Conservation (phyloP, 1,140 invertebrate genomes). For the Pomacea maculata region DNA sequence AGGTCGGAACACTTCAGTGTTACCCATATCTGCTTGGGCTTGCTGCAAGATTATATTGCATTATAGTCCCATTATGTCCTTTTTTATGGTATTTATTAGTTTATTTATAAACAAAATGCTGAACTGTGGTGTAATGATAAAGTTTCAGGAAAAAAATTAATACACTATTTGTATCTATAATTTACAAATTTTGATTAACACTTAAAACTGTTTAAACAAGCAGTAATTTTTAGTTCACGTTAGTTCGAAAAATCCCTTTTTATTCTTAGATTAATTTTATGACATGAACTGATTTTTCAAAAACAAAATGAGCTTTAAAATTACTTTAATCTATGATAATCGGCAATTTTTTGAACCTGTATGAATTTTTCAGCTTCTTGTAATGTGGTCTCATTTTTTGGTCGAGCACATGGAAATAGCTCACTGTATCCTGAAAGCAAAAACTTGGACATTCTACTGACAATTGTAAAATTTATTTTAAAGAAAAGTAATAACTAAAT, state of each 20-base stretch:
- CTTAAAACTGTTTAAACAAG: background rate
- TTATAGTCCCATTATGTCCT: no score
- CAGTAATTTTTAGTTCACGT: background rate
- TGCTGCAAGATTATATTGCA: conserved; percentile 26
- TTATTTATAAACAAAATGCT: no score
- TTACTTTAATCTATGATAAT: background rate
- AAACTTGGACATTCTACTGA: background rate
- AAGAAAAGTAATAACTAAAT: no score
- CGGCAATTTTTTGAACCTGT: conserved; percentile 19
- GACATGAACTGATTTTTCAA: background rate
- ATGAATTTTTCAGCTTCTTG: conserved; percentile 40
- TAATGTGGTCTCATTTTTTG: conserved; percentile 36
- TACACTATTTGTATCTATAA: background rate
- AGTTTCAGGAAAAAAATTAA: background rate
- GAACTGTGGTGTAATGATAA: no score
- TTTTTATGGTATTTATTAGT: no score
- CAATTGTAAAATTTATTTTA: background rate
- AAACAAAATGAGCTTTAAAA: conserved; percentile 7
- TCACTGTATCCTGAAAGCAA: conserved; percentile 48
- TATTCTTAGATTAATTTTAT: background rate
- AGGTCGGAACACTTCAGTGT: conserved; percentile 54
- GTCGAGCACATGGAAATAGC: conserved; percentile 46
- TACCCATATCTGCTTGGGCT: conserved; percentile 46
- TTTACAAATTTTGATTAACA: background rate
- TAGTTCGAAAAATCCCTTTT: background rate